phyloP scores from a whole-genome alignment of 2,888 invertebrate species.

The Lypha dubia region DNA sequence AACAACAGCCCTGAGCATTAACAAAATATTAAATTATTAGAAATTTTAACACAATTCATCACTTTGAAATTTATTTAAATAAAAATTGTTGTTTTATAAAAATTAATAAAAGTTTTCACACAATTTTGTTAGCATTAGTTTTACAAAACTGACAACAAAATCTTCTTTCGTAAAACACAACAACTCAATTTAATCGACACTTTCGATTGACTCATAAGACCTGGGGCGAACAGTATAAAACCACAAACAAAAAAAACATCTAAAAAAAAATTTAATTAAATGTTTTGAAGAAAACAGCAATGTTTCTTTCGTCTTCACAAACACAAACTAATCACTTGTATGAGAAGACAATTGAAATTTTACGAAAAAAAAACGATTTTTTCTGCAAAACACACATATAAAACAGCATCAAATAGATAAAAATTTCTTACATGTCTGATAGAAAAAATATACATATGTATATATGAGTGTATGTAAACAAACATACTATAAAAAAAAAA shows the following conservation, averaged over 20 bases:
- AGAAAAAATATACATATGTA: background rate
- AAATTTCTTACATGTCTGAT: background rate
- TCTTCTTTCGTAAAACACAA: background rate
- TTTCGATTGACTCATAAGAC: conserved; percentile 17
- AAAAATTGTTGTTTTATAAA: background rate
- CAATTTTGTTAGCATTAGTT: conserved; percentile 18
- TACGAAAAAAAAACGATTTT: conserved; percentile 20
- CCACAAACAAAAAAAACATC: background rate
- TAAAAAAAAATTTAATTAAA: conserved; percentile 54
- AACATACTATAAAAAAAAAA: background rate
- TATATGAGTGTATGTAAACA: background rate
- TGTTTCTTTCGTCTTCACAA: conserved; percentile 25
- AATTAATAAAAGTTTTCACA: conserved; percentile 32
- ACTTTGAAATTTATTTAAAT: conserved; percentile 4
- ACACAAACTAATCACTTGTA: conserved; percentile 60
- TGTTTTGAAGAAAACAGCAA: conserved; percentile 26
- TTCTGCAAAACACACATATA: background rate
- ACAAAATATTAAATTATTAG: background rate
- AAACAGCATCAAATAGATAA: background rate
- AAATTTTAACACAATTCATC: conserved; percentile 32
- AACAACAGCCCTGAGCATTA: background rate
- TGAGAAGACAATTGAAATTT: conserved; percentile 46
- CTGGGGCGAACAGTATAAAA: background rate
- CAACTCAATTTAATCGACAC: conserved; percentile 26
- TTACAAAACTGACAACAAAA: background rate